phyloP scores from a whole-genome alignment of 2,113 vertebrate species.

The Boulengerochromis microlepis region DNA sequence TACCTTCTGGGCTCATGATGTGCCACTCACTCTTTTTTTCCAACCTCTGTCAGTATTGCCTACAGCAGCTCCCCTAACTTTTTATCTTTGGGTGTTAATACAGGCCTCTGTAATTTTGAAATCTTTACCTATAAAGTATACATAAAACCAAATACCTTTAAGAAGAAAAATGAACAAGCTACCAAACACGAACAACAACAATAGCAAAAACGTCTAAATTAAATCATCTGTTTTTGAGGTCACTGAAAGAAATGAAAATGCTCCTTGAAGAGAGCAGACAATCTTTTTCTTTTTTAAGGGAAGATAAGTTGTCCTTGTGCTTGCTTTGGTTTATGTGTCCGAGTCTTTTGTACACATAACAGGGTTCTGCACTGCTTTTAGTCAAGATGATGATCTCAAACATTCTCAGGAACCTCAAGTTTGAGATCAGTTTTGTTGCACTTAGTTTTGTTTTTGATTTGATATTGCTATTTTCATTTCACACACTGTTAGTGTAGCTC shows the following conservation, averaged over 20 bases:
- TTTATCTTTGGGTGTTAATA: background rate
- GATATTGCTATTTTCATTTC: background rate
- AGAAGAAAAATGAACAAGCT: background rate
- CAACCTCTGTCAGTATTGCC: background rate
- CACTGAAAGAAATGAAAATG: background rate
- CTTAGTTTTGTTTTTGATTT: background rate
- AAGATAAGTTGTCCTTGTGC: background rate
- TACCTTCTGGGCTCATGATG: slow-evolving; percentile 26
- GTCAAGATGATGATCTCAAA: background rate
- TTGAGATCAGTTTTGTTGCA: background rate
- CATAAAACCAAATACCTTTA: background rate
- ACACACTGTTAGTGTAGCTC: background rate
- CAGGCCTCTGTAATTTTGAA: background rate
- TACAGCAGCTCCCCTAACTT: background rate
- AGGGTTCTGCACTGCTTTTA: background rate
- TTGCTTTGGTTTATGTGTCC: background rate
- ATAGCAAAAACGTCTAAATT: background rate
- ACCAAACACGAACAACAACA: background rate
- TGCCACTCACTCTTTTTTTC: slow-evolving; percentile 10
- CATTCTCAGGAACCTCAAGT: background rate
- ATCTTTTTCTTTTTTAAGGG: background rate
- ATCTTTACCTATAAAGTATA: background rate
- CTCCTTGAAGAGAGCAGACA: background rate
- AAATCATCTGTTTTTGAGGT: background rate
- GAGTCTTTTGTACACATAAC: background rate